phyloP scores from a whole-genome alignment of 2,113 vertebrate genomes.

The Oophaga pumilio region DNA sequence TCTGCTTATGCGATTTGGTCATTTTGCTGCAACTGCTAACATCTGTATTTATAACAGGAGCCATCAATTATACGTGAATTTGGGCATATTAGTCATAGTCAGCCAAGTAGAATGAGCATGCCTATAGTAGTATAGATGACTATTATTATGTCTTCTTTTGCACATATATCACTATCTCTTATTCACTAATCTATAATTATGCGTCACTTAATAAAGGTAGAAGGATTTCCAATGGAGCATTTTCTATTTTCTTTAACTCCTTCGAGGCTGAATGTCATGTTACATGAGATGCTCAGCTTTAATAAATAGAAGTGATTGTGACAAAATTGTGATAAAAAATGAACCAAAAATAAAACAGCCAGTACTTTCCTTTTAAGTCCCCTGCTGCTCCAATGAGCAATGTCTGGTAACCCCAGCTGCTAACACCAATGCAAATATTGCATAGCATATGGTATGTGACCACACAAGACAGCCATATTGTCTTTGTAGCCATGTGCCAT shows the following conservation, averaged over 20 bases:
- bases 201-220: background rate
- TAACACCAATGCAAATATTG: no score
- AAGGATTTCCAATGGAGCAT: background rate
- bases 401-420: background rate
- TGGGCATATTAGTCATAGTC: background rate
- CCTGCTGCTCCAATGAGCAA: background rate
- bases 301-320: no score
- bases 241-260: background rate
- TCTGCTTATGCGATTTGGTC: constrained; percentile 10
- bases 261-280: background rate
- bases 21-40: constrained; percentile 11
- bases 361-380: background rate
- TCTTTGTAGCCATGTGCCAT: background rate
- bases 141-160: constrained; percentile 4
- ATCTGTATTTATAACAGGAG: background rate
- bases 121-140: constrained; percentile 2
- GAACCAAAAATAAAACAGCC: background rate
- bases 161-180: background rate
- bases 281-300: background rate
- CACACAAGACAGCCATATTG: background rate
- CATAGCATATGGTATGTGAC: background rate
- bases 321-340: background rate
- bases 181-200: background rate
- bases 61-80: background rate
- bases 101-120: background rate